Base-by-base conservation (phyloP, 2,888 invertebrate genomes). In the Apantesis nais region DNA sequence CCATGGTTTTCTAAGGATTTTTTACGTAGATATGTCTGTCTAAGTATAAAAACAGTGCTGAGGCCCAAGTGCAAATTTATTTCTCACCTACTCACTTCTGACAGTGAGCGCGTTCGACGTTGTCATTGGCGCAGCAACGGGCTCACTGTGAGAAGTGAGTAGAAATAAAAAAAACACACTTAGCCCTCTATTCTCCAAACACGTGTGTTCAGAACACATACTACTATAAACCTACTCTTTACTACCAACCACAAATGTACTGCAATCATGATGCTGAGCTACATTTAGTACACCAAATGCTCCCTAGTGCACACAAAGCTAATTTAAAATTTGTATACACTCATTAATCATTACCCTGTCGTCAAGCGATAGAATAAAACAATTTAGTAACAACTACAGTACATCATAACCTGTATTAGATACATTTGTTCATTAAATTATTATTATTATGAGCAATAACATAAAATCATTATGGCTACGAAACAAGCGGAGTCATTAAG, bases 341-440 rank as follows among this genome's bases (percentile, higher is more conserved):
- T 72, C 66, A 66, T 64, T 67, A 62, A 79, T 73, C 70, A 44
- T 73, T 81, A 81, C 81, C 81, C 81, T 81, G 81, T 81, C 69
- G 67, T 77, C 65, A 83, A 82, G 83, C 81, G 77, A 78, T 80
- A 76, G 68, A 74, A 77, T 73, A 78, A 80, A 78, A 76, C 73
- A 77, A 82, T 76, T 74, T 73, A 70, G 73, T 81, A 78, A 72
- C 75, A 74, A 61, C 74, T 72, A 77, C 66, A 65, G 75, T 71
- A 72, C 72, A 66, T 58, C 72, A 70, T 72, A 80, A 79, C 67
- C 70, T 70, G 78, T 80, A 78, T 80, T 80, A 81, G 37, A 80
- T 80, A 81, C 80, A 79, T 75, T 64, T 80, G 69, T 73, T 63
- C 61, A 71, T 74, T 66, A 74, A 62, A 66, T 58, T 22, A 66